Conservation (phyloP, 2,113 vertebrate genomes). For the Zapornia atra region DNA sequence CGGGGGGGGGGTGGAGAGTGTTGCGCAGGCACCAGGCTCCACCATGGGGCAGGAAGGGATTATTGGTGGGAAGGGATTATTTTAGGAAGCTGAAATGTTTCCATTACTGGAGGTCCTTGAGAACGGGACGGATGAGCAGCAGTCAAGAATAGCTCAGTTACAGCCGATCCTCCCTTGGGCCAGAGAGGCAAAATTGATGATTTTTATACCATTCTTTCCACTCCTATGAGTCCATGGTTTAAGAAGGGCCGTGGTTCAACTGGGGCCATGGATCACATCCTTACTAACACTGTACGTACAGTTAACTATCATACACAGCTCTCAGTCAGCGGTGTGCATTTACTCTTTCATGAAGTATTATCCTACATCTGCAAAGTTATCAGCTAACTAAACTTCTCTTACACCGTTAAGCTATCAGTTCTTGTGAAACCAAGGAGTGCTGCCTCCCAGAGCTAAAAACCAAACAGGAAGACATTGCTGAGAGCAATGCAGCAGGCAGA, state of each 20-base stretch:
- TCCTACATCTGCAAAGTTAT: neutral
- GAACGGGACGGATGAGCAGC: neutral
- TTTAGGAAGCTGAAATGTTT: slow-evolving; percentile 15
- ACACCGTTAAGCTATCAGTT: neutral
- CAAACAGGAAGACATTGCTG: neutral
- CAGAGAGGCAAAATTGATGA: neutral
- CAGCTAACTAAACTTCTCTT: neutral
- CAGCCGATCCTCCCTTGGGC: neutral
- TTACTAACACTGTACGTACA: neutral
- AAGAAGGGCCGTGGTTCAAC: neutral
- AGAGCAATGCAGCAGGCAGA: neutral
- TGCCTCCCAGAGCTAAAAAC: neutral
- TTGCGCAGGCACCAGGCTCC: neutral
- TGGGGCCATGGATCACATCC: neutral
- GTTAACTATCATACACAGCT: neutral
- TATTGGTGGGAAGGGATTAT: neutral
- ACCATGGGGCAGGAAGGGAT: fast-evolving
- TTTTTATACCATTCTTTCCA: neutral
- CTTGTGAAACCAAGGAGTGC: neutral
- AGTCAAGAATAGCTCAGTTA: slow-evolving; percentile 9
- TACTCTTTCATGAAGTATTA: neutral
- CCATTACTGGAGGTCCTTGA: neutral
- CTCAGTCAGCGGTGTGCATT: neutral
- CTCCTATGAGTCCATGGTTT: neutral
- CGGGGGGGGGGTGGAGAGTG: neutral